phyloP scores from a whole-genome alignment of 2,797 vertebrate genomes.

The Sparus aurata region DNA sequence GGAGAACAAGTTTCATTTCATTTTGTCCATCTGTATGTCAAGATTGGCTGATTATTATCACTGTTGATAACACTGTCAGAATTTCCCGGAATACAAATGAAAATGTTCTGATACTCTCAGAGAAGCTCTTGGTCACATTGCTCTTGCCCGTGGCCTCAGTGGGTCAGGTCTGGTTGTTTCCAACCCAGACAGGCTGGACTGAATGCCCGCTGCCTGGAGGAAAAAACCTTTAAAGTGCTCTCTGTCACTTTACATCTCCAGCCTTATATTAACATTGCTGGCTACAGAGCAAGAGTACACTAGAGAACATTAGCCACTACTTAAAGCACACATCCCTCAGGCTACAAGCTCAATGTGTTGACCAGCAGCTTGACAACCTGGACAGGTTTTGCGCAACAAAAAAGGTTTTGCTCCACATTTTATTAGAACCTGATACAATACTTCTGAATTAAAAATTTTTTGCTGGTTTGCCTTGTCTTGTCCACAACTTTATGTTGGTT shows the following conservation, averaged over 20 bases:
- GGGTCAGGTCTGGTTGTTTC: conserved; percentile 42
- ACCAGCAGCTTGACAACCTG: conserved; percentile 18
- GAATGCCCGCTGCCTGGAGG: conserved; percentile 52
- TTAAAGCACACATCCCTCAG: conserved; percentile 50
- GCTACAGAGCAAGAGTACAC: conserved; percentile 41
- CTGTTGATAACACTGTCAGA: not conserved
- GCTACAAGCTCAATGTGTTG: conserved; percentile 39
- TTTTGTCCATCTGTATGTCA: conserved; percentile 8
- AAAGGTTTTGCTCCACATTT: not conserved
- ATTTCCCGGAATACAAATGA: conserved; percentile 15
- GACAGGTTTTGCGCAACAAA: conserved; percentile 26
- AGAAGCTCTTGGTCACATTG: not conserved
- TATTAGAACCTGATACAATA: not conserved
- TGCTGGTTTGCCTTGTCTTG: not conserved
- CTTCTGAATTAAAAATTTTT: not conserved
- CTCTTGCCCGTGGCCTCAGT: conserved; percentile 3
- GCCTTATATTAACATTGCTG: conserved; percentile 48
- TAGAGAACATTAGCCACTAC: conserved; percentile 53
- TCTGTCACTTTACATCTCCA: conserved; percentile 78
- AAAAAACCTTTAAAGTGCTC: conserved; percentile 68
- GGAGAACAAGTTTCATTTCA: conserved; percentile 15
- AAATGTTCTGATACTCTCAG: not conserved
- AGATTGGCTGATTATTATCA: conserved; percentile 10
- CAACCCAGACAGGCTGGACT: conserved; percentile 38
- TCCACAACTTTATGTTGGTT: not conserved